These are phyloP conservation scores for Helicoverpa assulta DNA, from an alignment of 2,888 invertebrate genomes.

Conservation along the genomic window DNA sequence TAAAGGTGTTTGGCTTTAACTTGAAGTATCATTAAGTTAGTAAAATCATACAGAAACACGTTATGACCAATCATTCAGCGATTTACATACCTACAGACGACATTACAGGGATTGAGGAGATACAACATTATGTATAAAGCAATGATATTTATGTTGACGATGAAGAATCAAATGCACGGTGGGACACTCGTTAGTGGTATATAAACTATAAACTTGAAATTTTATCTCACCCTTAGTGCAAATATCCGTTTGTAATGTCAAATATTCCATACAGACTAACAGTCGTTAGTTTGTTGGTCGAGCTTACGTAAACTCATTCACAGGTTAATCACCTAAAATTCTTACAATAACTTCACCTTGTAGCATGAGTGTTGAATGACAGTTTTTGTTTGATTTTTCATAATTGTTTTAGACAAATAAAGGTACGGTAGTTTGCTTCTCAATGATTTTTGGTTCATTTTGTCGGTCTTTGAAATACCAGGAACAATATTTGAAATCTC, in stretches of 20 bases:
- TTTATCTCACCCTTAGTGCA: slow-evolving; percentile 56
- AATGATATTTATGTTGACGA: slow-evolving; percentile 11
- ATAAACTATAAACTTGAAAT: slow-evolving; percentile 53
- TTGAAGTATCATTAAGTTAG: too few species aligned
- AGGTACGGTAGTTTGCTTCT: background rate
- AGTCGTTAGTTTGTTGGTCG: background rate
- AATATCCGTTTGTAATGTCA: slow-evolving; percentile 55
- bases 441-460: background rate
- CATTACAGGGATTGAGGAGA: background rate
- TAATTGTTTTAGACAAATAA: slow-evolving; percentile 1
- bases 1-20: slow-evolving; percentile 31
- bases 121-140: slow-evolving; percentile 7
- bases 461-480: background rate
- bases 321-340: slow-evolving; percentile 53
- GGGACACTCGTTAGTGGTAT: slow-evolving; percentile 18
- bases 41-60: slow-evolving; percentile 1
- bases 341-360: slow-evolving; percentile 34
- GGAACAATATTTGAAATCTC: too few species aligned
- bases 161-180: slow-evolving; percentile 27
- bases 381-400: slow-evolving; percentile 26
- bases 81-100: slow-evolving; percentile 29
- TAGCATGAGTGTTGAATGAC: slow-evolving; percentile 14
- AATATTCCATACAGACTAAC: slow-evolving; percentile 31
- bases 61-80: slow-evolving; percentile 22
- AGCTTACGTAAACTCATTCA: slow-evolving; percentile 28